phyloP scores from a whole-genome alignment of 37 sponge, comb jelly and placozoan genomes.

The Agelas oroides region DNA sequence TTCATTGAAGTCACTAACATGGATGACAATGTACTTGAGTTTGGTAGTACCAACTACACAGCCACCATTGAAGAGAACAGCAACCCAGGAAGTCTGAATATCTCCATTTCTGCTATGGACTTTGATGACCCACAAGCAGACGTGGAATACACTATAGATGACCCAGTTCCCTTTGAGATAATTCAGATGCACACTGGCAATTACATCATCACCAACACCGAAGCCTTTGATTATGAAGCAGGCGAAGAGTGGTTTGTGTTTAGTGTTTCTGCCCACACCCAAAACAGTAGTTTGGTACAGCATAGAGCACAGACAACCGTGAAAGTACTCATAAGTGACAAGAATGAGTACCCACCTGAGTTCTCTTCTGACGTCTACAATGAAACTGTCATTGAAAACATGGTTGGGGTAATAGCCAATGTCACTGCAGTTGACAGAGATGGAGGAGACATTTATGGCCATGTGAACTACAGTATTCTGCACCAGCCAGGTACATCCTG shows the following conservation, averaged over 20 bases:
- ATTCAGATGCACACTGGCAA: neutral
- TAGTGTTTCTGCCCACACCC: slow-evolving; percentile 21
- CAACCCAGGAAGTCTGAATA: slow-evolving; percentile 8
- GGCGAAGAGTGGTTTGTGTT: slow-evolving; percentile 37
- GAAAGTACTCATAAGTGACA: slow-evolving; percentile 30
- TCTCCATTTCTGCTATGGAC: slow-evolving; percentile 39
- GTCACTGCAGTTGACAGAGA: slow-evolving; percentile 50
- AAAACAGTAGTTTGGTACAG: neutral
- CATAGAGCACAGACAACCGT: slow-evolving; percentile 10
- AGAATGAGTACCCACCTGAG: slow-evolving; percentile 62
- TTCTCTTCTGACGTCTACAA: slow-evolving; percentile 22
- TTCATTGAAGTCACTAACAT: slow-evolving; percentile 20
- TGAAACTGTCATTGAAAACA: slow-evolving; percentile 26
- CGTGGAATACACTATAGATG: slow-evolving; percentile 17
- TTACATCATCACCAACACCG: slow-evolving; percentile 38
- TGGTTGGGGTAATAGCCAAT: slow-evolving; percentile 23
- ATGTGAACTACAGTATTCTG: slow-evolving; percentile 24
- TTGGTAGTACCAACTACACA: slow-evolving; percentile 24
- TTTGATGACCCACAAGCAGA: slow-evolving; percentile 24
- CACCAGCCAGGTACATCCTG: slow-evolving; percentile 2
- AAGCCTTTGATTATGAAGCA: slow-evolving; percentile 62
- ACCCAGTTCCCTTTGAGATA: slow-evolving; percentile 5
- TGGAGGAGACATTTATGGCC: slow-evolving; percentile 36
- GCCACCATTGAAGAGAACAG: slow-evolving; percentile 38
- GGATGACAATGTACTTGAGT: slow-evolving; percentile 63